Conservation (phyloP, 2,888 invertebrate genomes). For the Temnothorax rugatulus region DNA sequence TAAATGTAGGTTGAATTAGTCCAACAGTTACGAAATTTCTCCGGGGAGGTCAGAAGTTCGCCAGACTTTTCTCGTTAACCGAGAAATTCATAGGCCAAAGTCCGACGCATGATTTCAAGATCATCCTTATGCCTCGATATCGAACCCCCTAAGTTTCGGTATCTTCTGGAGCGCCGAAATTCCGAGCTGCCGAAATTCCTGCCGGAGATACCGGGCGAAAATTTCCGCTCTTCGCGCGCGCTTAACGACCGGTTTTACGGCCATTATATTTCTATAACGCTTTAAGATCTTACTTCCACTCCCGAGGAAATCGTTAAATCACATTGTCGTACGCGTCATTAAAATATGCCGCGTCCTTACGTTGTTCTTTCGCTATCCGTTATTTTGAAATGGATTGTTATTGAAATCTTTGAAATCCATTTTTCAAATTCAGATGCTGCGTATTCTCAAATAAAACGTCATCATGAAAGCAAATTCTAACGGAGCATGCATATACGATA, state of each 20-base stretch:
- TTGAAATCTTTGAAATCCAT: neutral
- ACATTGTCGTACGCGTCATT: constrained; percentile 25
- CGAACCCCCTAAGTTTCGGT: constrained; percentile 20
- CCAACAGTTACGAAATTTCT: constrained; percentile 2
- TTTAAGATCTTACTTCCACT: constrained; percentile 3
- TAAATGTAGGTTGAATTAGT: neutral
- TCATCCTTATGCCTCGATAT: neutral
- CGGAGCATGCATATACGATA: neutral
- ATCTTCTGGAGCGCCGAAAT: constrained; percentile 13
- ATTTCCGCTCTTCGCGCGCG: constrained; percentile 21
- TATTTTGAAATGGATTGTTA: neutral
- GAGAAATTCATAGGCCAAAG: constrained; percentile 8
- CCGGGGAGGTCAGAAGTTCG: neutral
- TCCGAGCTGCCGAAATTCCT: constrained; percentile 40
- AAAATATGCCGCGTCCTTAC: constrained; percentile 27
- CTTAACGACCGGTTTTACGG: constrained; percentile 50
- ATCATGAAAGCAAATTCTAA: neutral
- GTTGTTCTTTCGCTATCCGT: neutral
- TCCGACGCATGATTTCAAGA: constrained; percentile 26
- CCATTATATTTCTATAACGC: constrained; percentile 39
- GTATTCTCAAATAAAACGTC: neutral
- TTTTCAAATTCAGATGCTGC: neutral
- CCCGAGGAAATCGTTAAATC: constrained; percentile 47
- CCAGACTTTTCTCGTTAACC: constrained; percentile 24
- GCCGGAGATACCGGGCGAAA: constrained; percentile 32